Conservation (phyloP, 92 coral and sea anemone species). For the Porites cylindrica region DNA sequence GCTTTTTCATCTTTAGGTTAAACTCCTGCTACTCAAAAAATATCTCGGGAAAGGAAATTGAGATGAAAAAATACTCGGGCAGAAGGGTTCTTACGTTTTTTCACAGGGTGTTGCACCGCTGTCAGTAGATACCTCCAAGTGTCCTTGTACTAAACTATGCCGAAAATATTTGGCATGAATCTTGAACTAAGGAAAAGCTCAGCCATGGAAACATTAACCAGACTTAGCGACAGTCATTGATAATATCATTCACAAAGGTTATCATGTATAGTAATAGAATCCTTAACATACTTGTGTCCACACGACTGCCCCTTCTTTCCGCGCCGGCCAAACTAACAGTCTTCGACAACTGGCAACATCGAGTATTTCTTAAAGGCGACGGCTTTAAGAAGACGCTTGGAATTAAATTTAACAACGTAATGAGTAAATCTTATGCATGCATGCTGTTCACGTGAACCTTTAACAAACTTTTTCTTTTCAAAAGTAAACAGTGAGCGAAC, state of each 20-base stretch:
- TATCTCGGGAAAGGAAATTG: too few relatives aligned
- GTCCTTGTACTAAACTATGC: neutral
- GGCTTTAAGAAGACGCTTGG: neutral
- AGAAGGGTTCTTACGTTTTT: too few relatives aligned
- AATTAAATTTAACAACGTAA: conserved; percentile 11
- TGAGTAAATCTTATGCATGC: conserved; percentile 65
- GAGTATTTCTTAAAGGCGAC: neutral
- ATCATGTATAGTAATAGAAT: neutral
- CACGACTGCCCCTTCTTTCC: neutral
- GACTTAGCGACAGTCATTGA: neutral
- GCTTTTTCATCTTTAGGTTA: neutral
- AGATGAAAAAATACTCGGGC: too few relatives aligned
- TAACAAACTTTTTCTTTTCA: conserved; percentile 15
- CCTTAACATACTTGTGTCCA: conserved; percentile 5
- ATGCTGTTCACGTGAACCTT: conserved; percentile 59
- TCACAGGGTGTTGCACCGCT: neutral
- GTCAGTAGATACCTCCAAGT: neutral
- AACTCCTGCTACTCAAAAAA: too few relatives aligned
- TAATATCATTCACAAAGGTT: neutral
- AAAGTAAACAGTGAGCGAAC: conserved; percentile 18
- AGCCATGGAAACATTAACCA: conserved; percentile 23
- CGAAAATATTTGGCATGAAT: neutral
- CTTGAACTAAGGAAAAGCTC: neutral
- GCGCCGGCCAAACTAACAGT: neutral
- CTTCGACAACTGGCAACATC: neutral